Conservation (phyloP, 2,113 vertebrate genomes). For the Dasyprocta punctata region DNA sequence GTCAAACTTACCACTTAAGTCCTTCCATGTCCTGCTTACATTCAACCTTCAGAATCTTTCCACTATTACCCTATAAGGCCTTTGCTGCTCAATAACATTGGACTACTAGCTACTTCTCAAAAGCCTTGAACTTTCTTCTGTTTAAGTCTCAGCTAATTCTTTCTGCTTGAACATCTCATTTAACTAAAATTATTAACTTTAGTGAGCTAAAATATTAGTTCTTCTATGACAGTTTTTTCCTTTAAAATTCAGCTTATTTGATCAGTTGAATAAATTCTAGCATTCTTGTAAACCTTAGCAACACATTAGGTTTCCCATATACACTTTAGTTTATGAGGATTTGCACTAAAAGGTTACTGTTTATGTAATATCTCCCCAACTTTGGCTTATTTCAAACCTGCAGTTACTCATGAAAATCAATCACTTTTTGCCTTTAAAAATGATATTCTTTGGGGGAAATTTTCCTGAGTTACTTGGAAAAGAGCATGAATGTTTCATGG, state of each 20-base stretch:
- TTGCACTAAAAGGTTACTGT: not conserved
- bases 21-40: not conserved
- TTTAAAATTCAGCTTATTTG: not conserved
- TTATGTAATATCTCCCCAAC: not conserved
- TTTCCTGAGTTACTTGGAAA: conserved; percentile 47
- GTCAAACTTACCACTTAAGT: not conserved
- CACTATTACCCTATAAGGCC: not conserved
- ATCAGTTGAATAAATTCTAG: not conserved
- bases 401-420: not conserved
- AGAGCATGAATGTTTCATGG: not conserved
- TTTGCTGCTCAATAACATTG: not conserved
- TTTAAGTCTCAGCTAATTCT: not conserved
- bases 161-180: not conserved
- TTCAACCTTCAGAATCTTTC: not conserved
- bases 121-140: not conserved
- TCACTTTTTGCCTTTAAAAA: conserved; percentile 35
- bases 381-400: not conserved
- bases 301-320: not conserved
- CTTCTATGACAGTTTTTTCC: not conserved
- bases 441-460: not conserved
- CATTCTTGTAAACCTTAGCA: not conserved
- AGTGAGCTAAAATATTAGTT: not conserved
- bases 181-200: not conserved
- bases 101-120: not conserved
- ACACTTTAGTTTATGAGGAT: not conserved